Evolutionary conservation across 2,888 invertebrate genomes (phyloP), one percentile per base, ranked within the genome.

Genomic region (Andrena haemorrhoa): DNA sequence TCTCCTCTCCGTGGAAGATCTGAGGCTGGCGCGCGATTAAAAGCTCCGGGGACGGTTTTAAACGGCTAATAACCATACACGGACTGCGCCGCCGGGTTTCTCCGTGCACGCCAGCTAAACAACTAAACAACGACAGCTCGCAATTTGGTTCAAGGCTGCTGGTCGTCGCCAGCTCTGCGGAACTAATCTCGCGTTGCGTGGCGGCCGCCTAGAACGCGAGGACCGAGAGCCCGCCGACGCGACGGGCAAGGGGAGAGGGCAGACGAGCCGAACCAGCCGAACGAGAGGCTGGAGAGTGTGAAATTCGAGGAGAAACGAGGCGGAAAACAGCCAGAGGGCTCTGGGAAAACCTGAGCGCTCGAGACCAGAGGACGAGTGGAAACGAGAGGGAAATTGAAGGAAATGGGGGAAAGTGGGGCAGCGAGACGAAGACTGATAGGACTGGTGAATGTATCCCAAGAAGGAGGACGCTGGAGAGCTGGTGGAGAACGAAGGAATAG

Each of bases 81-180:
- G 60, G 31, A 69, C 26, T 10, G 26, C 20, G 65, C 41, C 56
- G 68, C 33, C 81, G 75, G 75, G 78, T 73, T 85, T 86, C 86
- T 77, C 60, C 49, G 47, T 71, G 86, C 84, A 79, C 77, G 83
- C 85, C 73, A 79, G 86, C 87, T 89, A 89, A 90, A 88, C 89
- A 90, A 88, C 90, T 90, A 90, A 90, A 89, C 90, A 90, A 90
- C 88, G 82, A 82, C 85, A 86, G 84, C 80, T 88, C 88, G 90
- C 89, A 92, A 88, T 88, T 88, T 88, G 82, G 88, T 88, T 88
- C 88, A 88, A 88, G 88, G 88, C 77, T 77, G 58, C 33, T 20
- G 56, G 61, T 72, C 75, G 76, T 83, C 84, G 84, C 82, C 84
- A 66, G 72, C 71, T 81, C 80, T 68, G 80, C 75, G 87, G 84